phyloP scores from a whole-genome alignment of 2,113 vertebrate species.

The Oncorhynchus tshawytscha region DNA sequence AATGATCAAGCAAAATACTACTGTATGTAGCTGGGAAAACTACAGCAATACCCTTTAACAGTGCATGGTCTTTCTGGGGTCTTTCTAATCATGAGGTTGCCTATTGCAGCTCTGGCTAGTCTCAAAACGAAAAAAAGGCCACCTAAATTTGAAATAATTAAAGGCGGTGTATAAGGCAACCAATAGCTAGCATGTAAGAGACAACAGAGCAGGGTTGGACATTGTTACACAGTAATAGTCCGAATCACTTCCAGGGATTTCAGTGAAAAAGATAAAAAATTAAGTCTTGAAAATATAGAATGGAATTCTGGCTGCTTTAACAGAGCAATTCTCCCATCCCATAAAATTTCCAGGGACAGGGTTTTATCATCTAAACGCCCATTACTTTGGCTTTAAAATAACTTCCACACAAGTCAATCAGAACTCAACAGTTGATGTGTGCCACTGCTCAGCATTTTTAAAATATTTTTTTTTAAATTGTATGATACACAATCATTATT shows the following conservation, averaged over 20 bases:
- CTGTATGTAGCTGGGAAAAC: constrained; percentile 29
- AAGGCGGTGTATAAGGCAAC: constrained; percentile 66
- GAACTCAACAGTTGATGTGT: constrained; percentile 31
- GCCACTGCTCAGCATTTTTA: constrained; percentile 28
- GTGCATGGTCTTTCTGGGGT: constrained; percentile 63
- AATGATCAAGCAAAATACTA: constrained; percentile 50
- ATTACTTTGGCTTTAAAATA: constrained; percentile 48
- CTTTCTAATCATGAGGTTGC: constrained; percentile 20
- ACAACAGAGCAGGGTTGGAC: constrained; percentile 63
- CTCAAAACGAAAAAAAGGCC: constrained; percentile 55
- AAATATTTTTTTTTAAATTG: too few relatives aligned
- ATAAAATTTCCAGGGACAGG: too few relatives aligned
- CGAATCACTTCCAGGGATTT: constrained; percentile 61
- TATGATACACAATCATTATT: constrained; percentile 2
- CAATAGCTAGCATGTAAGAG: constrained; percentile 60
- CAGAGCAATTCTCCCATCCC: constrained; percentile 35
- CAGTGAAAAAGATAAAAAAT: constrained; percentile 25
- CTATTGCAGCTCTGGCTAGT: constrained; percentile 35
- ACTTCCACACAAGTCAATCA: constrained; percentile 30
- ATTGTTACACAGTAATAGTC: constrained; percentile 76
- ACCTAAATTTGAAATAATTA: constrained; percentile 51
- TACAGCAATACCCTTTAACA: constrained; percentile 53
- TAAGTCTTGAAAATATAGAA: not conserved
- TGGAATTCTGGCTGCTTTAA: not conserved
- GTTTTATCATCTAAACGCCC: not conserved